These are phyloP conservation scores for Pristis pectinata DNA, from an alignment of 2,797 vertebrate species.

Conservation along the genomic window DNA sequence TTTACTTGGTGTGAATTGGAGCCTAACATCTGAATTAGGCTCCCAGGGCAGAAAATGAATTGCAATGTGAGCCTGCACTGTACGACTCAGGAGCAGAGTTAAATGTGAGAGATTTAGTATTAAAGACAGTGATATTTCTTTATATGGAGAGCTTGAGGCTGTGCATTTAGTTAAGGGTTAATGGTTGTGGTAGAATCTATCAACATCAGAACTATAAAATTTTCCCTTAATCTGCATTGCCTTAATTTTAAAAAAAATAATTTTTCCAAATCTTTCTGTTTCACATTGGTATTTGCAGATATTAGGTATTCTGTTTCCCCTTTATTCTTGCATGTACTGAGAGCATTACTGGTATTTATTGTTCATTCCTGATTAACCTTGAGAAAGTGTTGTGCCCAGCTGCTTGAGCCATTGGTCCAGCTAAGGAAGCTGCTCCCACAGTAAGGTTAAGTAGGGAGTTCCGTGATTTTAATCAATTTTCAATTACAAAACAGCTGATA, in stretches of 20 bases:
- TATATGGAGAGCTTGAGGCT: neutral
- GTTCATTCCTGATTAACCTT: no score
- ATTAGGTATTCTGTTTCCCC: neutral
- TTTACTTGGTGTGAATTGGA: neutral
- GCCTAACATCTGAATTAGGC: neutral
- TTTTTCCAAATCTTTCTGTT: neutral
- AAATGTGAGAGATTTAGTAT: no score
- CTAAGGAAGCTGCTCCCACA: no score
- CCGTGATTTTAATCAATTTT: no score
- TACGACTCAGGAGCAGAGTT: neutral
- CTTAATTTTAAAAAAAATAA: neutral
- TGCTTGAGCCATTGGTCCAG: no score
- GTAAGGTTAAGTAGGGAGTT: no score
- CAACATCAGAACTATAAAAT: neutral
- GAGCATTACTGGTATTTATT: no score
- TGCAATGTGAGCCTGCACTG: neutral
- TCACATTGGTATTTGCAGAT: neutral
- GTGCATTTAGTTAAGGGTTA: neutral
- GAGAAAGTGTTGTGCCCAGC: no score
- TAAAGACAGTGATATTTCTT: no score
- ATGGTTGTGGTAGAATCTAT: neutral
- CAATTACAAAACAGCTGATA: no score
- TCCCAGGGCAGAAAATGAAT: neutral
- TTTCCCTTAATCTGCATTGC: neutral
- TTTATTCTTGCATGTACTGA: no score